phyloP scores from a whole-genome alignment of 2,797 vertebrate species.

The Danio tinwini region DNA sequence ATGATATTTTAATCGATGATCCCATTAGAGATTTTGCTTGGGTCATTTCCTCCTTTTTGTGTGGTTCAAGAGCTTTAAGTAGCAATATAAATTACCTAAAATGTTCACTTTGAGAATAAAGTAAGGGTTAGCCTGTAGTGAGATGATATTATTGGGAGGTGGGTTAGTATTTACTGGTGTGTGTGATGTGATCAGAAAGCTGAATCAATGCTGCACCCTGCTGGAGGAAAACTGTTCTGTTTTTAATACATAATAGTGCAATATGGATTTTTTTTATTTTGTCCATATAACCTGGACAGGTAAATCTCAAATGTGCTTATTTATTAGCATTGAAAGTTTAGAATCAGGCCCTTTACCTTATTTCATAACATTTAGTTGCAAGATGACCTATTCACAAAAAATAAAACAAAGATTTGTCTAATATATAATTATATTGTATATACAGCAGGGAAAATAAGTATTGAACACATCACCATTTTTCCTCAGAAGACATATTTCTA shows the following conservation, averaged over 20 bases:
- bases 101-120: background rate
- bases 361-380: background rate
- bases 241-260: too few relatives aligned
- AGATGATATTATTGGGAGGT: background rate
- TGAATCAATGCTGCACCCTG: constrained; percentile 34
- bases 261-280: background rate
- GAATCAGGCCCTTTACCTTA: background rate
- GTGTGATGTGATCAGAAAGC: background rate
- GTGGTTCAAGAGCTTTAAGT: background rate
- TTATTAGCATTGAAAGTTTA: background rate
- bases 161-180: background rate
- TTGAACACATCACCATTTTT: too few relatives aligned
- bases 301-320: background rate
- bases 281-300: background rate
- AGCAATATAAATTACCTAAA: too few relatives aligned
- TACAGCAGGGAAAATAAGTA: too few relatives aligned
- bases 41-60: background rate
- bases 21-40: background rate
- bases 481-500: too few relatives aligned
- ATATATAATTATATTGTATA: too few relatives aligned
- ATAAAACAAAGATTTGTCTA: too few relatives aligned
- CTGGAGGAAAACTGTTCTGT: constrained; percentile 10
- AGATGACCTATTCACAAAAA: background rate
- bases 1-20: background rate
- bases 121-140: background rate